Evolutionary conservation across 1,140 invertebrate genomes (phyloP), one percentile per base, ranked within the genome.

Genomic region (Trichoplusia ni): DNA sequence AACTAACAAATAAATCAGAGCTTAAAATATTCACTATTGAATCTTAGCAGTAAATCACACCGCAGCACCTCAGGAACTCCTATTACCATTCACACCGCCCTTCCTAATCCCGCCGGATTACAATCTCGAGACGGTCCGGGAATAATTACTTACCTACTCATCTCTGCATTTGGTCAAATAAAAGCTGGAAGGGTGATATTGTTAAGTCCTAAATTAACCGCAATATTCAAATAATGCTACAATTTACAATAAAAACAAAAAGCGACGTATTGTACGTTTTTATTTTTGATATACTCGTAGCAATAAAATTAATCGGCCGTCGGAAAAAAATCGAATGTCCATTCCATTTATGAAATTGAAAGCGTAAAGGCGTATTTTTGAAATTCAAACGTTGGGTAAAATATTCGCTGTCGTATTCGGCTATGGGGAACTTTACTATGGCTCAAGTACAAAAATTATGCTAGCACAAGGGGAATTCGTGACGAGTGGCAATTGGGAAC

Each of bases 1-100:
- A 71, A 69, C 67, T 67, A 64, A 53, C 37, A 67, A 79, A 84
- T 89, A 85, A 87, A 86, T 86, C 78, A 83, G 71, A 63, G 71
- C 76, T 82, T 90, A 84, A 86, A 88, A 85, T 88, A 88, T 90
- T 90, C 85, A 88, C 73, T 85, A 90, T 90, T 87, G 84, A 87
- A 87, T 84, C 78, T 81, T 82, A 81, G 84, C 83, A 78, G 81
- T 86, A 90, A 90, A 88, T 90, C 85, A 86, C 79, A 86, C 80
- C 87, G 74, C 82, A 84, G 81, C 79, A 81, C 76, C 83, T 84
- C 75, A 71, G 75, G 75, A 86, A 73, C 80, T 82, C 75, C 81
- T 86, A 90, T 88, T 89, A 89, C 84, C 82, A 88, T 89, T 88
- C 87, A 87, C 82, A 82, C 79, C 84, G 84, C 84, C 85, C 86